Evolutionary conservation across 2,888 invertebrate genomes (phyloP), one percentile per base, ranked within the genome.

Genomic region (Tetropium fuscum): DNA sequence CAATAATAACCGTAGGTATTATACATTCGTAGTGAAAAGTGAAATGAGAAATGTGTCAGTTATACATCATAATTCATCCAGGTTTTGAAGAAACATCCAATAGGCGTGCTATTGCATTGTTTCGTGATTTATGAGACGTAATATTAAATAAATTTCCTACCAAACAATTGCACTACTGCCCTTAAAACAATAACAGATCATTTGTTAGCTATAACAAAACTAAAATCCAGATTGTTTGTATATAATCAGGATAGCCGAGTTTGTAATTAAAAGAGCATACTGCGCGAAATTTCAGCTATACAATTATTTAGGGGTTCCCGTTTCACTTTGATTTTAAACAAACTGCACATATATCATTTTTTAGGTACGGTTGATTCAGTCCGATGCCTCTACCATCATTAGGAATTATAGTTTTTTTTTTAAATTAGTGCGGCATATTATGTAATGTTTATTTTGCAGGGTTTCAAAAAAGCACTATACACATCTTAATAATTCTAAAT

Each of bases 241-340:
- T 49, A 44, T 54, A 56, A 60, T 60, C 49, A 56, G 53, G 60
- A 54, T 54, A 56, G 60, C 51, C 19, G 56, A 34, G 41, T 41
- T 19, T 56, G 36, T 44, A 51, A 49, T 60, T 41, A 53, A 56
- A 47, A 51, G 47, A 40, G 56, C 60, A 47, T 41, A 56, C 56
- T 56, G 51, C 60, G 43, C 56, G 15, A 27, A 56, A 56, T 56
- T 60, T 55, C 56, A 53, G 30, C 56, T 27, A n/a, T n/a, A 22
- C 56, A 53, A 55, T 49, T 53, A 55, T 56, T 41, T 40, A 43
- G 10, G 10, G 16, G 15, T 41, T 32, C 20, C 30, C 32, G 25
- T 32, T 15, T 32, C 16, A 22, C 48, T 51, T 60, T 22, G 22
- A 56, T 53, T 53, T 45, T 30, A 53, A 60, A 54, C 56, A 25